Evolutionary conservation across 2,888 invertebrate species (phyloP).

Genomic region (Mythimna albipuncta): DNA sequence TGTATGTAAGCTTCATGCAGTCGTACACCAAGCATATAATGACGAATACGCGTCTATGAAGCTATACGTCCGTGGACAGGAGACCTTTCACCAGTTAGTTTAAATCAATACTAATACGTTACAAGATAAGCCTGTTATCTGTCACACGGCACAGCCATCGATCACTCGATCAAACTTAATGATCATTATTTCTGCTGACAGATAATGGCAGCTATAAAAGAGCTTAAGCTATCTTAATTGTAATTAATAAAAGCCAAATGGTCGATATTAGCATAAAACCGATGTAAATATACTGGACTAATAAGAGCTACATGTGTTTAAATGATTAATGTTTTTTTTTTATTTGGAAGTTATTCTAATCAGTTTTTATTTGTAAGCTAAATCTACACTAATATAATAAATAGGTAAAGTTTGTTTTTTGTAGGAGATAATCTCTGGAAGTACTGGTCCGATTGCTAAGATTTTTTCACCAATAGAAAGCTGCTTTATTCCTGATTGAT

Average conservation of each 20-base stretch:
- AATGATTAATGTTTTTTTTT: not conserved
- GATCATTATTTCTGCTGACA: slow-evolving; percentile 31
- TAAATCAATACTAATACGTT: slow-evolving; percentile 14
- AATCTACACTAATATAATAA: no score
- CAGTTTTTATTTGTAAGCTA: not conserved
- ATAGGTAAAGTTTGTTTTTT: no score
- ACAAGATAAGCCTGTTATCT: slow-evolving; percentile 26
- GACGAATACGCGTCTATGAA: no score
- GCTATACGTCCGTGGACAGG: no score
- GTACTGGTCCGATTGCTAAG: no score
- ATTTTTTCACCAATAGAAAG: no score
- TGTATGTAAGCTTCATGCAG: not conserved
- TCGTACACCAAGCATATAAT: not conserved
- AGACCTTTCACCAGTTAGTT: not conserved
- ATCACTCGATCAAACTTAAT: slow-evolving; percentile 25
- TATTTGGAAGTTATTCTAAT: not conserved
- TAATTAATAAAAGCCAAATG: slow-evolving; percentile 27
- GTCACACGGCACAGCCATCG: slow-evolving; percentile 14
- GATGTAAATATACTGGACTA: slow-evolving; percentile 1
- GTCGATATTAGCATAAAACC: not conserved
- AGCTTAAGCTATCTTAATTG: slow-evolving; percentile 27
- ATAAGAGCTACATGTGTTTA: not conserved
- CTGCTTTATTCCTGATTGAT: no score
- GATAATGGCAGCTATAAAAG: slow-evolving; percentile 1
- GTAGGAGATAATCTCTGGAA: no score